Evolutionary conservation across 2,797 vertebrate species (phyloP), one percentile per base, ranked within the genome.

Genomic region (Sus cebifrons): DNA sequence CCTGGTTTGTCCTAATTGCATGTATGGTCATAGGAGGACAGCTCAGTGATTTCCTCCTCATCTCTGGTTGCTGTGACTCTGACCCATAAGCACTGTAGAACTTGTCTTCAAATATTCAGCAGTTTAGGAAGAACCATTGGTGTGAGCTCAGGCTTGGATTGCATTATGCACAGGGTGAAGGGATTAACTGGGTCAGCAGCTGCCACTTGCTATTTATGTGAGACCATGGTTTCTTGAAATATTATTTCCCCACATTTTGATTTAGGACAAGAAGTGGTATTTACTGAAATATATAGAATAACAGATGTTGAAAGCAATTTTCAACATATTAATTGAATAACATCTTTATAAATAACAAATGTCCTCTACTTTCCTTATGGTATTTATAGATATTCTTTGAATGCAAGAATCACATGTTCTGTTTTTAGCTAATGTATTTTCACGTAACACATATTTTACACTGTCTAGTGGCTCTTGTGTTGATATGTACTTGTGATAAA

Each of bases 381-480:
- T 29, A 16, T 36, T 82, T 94, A 44, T 52, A 93, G 64, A 20
- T 25, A 49, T 29, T 71, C 32, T 81, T 60, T 88, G 91, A 20
- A 82, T 32, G 4, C 27, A 85, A 78, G 27, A 71, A 75, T 82
- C 91, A 81, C 20, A 29, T 49, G 17, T 56, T 70, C 15, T 60
- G 13, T 10, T 94, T 96, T 52, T 49, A 70, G 78, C 49, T 70
- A 58, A 62, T 52, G 49, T 99, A 99, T 91, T 99, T 99, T 98
- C 99, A 99, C 4, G 70, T 98, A 4, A 98, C 99, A 97, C 99
- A 99, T 95, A 98, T 98, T 97, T 98, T 99, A 95, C 99, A 99
- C 98, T 99, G 98, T 36, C 95, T 98, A 1, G 99, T 99, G 82
- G 99, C 99, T 99, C 99, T 99, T 40, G 96, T 99, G 98, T 98